Conservation (phyloP, 2,888 invertebrate species). For the Philhelius pedissequus region DNA sequence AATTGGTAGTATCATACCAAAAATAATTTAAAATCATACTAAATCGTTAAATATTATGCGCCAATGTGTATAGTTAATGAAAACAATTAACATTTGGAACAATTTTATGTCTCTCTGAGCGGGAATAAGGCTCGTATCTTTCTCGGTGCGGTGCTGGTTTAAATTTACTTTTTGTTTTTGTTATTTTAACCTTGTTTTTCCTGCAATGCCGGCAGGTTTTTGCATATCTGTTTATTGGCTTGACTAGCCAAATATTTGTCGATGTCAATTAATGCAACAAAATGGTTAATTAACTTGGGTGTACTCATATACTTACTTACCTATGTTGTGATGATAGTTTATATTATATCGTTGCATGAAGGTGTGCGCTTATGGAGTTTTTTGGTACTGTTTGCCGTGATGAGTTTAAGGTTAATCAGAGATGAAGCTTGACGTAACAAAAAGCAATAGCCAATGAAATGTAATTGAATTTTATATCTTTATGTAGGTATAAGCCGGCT, state of each 20-base stretch:
- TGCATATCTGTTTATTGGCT: not conserved
- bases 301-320: constrained; percentile 17
- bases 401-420: not conserved
- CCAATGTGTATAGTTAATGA: no score
- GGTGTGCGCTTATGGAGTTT: not conserved
- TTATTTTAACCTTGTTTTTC: not conserved
- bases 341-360: not conserved
- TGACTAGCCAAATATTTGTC: constrained; percentile 58
- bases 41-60: no score
- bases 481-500: constrained; percentile 1
- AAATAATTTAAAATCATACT: no score
- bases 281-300: constrained; percentile 61
- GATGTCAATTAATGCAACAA: constrained; percentile 60
- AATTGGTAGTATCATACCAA: no score
- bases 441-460: constrained; percentile 10
- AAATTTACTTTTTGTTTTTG: not conserved
- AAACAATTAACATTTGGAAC: no score
- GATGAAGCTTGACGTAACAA: constrained; percentile 28
- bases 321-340: not conserved
- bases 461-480: constrained; percentile 54
- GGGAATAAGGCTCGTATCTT: not conserved
- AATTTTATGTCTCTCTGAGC: no score
- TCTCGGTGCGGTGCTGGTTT: not conserved
- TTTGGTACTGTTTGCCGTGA: constrained; percentile 1
- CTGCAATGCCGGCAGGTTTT: not conserved